phyloP scores from a whole-genome alignment of 2,888 invertebrate genomes.

The Dorcus hopei region DNA sequence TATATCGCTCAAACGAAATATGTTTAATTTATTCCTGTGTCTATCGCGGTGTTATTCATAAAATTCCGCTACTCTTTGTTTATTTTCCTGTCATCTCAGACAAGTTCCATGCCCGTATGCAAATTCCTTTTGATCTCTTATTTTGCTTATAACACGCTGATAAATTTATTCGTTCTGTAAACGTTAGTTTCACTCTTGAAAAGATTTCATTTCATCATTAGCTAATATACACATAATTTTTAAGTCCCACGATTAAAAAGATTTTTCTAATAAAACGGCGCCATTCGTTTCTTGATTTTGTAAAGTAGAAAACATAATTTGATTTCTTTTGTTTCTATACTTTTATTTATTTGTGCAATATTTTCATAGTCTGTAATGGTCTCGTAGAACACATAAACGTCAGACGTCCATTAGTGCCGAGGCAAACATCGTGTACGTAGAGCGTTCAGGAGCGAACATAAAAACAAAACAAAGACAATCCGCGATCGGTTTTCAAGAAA shows the following conservation, averaged over 20 bases:
- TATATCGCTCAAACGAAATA: slow-evolving; percentile 10
- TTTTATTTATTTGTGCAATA: too few relatives aligned
- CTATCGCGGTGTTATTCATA: slow-evolving; percentile 10
- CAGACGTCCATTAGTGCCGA: too few relatives aligned
- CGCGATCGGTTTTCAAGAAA: slow-evolving; percentile 15
- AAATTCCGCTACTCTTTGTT: slow-evolving; percentile 14
- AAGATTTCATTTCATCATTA: slow-evolving; percentile 12
- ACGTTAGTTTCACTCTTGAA: slow-evolving; percentile 6
- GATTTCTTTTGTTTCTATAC: too few relatives aligned
- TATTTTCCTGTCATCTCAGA: slow-evolving; percentile 17
- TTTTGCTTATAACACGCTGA: slow-evolving; percentile 13
- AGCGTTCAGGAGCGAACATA: slow-evolving; percentile 1
- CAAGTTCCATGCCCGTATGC: slow-evolving; percentile 12
- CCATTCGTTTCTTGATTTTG: too few relatives aligned
- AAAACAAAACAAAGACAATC: slow-evolving; percentile 14
- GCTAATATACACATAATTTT: slow-evolving; percentile 1
- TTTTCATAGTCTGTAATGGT: too few relatives aligned
- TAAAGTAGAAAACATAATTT: too few relatives aligned
- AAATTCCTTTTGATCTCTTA: slow-evolving; percentile 13
- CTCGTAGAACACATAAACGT: too few relatives aligned
- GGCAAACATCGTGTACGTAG: neutral
- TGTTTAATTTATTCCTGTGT: slow-evolving; percentile 14
- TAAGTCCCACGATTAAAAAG: too few relatives aligned
- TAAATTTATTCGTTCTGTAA: slow-evolving; percentile 8
- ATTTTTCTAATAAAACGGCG: too few relatives aligned